Percentiles rank a stretch among this genome's conserved stretches.
These are phyloP conservation scores for Pollimyrus isidori DNA, from an alignment of 2,113 vertebrate genomes.

Conservation along the genomic window DNA sequence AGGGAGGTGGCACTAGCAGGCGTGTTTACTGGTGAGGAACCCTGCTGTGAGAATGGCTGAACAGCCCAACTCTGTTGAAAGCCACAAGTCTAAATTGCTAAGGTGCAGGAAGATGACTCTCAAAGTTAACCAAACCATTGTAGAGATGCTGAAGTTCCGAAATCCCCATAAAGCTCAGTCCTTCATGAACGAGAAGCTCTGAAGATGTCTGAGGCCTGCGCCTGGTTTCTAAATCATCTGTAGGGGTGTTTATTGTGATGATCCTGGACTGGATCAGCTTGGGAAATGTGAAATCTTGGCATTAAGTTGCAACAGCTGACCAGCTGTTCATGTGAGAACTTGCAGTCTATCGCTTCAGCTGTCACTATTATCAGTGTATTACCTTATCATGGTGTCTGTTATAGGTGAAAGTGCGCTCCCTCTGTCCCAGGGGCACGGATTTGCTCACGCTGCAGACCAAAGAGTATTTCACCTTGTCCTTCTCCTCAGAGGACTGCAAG, in stretches of 20 bases:
- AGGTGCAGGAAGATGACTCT: neutral
- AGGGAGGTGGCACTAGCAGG: neutral
- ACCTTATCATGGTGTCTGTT: neutral
- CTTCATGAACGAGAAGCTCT: neutral
- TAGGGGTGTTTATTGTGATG: neutral
- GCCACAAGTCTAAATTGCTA: neutral
- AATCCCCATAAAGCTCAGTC: neutral
- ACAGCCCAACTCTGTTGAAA: neutral
- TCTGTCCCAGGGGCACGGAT: neutral
- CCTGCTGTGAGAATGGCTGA: neutral
- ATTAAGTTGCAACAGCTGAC: neutral
- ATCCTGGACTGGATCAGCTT: neutral
- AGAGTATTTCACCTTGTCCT: neutral
- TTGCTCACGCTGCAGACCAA: neutral
- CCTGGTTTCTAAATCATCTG: neutral
- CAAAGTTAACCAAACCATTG: neutral
- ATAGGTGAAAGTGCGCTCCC: neutral
- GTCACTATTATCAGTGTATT: neutral
- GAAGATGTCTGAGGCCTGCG: neutral
- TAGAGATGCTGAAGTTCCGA: neutral
- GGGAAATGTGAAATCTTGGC: neutral
- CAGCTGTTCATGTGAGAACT: neutral
- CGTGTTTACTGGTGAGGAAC: neutral
- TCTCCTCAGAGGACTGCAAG: neutral
- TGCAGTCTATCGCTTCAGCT: neutral